Evolutionary conservation across 2,113 vertebrate species (phyloP).

Genomic region (Chaetodon auriga): DNA sequence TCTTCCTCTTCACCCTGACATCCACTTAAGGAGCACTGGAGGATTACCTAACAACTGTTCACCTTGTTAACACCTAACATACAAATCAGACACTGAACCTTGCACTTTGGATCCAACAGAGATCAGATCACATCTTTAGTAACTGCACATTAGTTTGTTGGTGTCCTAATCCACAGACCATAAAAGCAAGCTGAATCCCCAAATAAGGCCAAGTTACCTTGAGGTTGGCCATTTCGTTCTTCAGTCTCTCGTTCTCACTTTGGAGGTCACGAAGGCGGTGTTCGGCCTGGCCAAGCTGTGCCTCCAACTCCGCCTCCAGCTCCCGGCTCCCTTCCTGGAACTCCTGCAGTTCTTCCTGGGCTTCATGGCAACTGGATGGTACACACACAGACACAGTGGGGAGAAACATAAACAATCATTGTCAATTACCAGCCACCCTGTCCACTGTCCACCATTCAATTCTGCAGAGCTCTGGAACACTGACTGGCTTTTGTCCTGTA

Average conservation of each 20-base stretch:
- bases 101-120: conserved; percentile 20
- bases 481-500: conserved; percentile 59
- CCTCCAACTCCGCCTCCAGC: conserved; percentile 96
- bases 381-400: conserved; percentile 12
- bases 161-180: not conserved
- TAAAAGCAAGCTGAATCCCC: not conserved
- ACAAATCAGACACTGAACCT: conserved; percentile 36
- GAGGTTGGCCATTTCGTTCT: conserved; percentile 91
- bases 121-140: conserved; percentile 50
- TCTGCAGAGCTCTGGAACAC: conserved; percentile 54
- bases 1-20: conserved; percentile 67
- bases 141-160: conserved; percentile 20
- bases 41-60: conserved; percentile 57
- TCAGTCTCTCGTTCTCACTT: conserved; percentile 95
- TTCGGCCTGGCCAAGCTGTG: conserved; percentile 95
- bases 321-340: conserved; percentile 99
- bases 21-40: conserved; percentile 65
- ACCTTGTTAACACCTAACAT: conserved; percentile 19
- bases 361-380: conserved; percentile 90
- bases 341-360: conserved; percentile 96
- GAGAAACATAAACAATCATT: conserved; percentile 27
- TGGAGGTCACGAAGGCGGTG: conserved; percentile 95
- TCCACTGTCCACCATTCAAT: conserved; percentile 36
- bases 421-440: conserved; percentile 18
- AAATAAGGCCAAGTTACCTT: conserved; percentile 85